A percentile compares a stretch with the other conserved stretches of the same genome.
Evolutionary conservation across 2,113 vertebrate species (phyloP).

Genomic region (Syngnathoides biaculeatus): DNA sequence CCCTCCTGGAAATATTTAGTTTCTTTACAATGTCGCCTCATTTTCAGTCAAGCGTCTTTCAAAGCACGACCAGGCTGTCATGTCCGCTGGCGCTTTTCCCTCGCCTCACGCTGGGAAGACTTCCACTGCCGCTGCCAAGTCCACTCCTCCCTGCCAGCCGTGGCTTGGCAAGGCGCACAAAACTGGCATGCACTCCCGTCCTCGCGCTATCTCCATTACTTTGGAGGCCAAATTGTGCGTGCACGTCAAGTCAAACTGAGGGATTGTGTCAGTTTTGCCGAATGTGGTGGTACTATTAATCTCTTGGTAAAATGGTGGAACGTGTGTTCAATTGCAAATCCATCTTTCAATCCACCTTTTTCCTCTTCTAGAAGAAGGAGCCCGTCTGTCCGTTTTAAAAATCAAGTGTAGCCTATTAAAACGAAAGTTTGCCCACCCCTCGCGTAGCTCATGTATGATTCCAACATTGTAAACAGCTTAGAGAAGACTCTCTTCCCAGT

Average conservation of each 20-base stretch:
- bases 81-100: conserved; percentile 75
- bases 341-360: background rate
- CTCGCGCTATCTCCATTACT: conserved; percentile 61
- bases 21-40: conserved; percentile 5
- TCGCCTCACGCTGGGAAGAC: conserved; percentile 73
- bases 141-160: conserved; percentile 66
- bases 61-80: conserved; percentile 66
- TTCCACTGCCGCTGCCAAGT: conserved; percentile 73
- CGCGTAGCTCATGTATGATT: too few relatives aligned
- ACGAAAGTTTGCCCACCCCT: too few relatives aligned
- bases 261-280: conserved; percentile 18
- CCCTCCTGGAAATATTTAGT: conserved; percentile 16
- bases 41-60: conserved; percentile 2
- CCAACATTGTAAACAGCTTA: background rate
- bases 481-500: background rate
- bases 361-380: too few relatives aligned
- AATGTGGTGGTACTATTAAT: conserved; percentile 5
- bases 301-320: background rate
- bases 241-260: background rate
- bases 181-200: conserved; percentile 66
- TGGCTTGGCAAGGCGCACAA: conserved; percentile 65
- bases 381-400: too few relatives aligned
- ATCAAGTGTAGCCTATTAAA: too few relatives aligned
- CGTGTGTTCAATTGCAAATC: background rate
- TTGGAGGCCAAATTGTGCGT: conserved; percentile 45